Base-by-base conservation (phyloP, 1,140 invertebrate genomes). In the Laupala kohalensis region DNA sequence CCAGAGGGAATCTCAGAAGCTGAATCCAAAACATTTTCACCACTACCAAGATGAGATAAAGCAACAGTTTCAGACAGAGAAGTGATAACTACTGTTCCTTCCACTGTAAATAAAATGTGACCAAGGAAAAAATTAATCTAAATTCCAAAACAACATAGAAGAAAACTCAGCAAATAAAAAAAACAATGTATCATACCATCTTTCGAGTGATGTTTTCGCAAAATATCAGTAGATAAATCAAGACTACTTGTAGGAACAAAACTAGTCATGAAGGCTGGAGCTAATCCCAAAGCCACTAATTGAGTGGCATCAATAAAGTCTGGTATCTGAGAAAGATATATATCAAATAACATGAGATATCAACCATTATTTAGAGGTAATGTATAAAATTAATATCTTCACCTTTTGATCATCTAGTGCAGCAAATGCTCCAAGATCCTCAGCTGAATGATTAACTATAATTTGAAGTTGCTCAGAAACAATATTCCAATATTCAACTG, bases 401-500 rank as follows among this genome's bases (percentile, higher is more conserved):
- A 74, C 73, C 71, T 76, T 73, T 25, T 74, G 69, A 64, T 74
- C 74, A 69, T 73, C 74, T 68, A 77, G 70, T 70, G 75, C 74
- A 26, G 75, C 71, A n/a, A 78, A 27, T 19, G 77, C 76, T 73
- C 74, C 77, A 6, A 75, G 73, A 70, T 76, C 75, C 13, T 74
- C 76, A 12, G 74, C 75, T 26, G 75, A 76, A 64, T 74, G 76
- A 64, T 79, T 79, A 15, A 79, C 75, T 69, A 79, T 79, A 63
- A 76, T 77, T 74, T 79, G 78, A 9, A 79, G 70, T 64, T 75
- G 76, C 72, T 78, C 78, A 6, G 78, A 79, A 12, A 78, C 73
- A n/a, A 77, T 66, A 74, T 79, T 79, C 78, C 78, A 79, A 67
- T 77, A 77, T 15, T 78, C 75, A 5, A 79, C 78, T 64, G 78